Evolutionary conservation across 2,113 vertebrate genomes (phyloP), one percentile per base, ranked within the genome.

Genomic region (Eudyptes chrysolophus): DNA sequence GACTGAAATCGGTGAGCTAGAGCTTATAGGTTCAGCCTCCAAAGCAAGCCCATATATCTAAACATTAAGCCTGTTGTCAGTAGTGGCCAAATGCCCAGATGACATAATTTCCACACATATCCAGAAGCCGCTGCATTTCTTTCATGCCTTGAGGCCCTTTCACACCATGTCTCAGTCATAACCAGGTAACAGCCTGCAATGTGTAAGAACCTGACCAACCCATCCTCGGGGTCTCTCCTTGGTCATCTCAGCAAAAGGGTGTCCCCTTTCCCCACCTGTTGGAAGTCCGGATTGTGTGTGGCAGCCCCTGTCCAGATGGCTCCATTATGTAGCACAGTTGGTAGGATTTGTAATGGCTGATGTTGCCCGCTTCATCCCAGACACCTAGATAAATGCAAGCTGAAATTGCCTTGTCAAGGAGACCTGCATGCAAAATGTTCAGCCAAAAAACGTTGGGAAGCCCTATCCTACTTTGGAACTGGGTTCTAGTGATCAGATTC

Each of bases 171-270:
- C 49, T 65, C 49, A 4, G 58, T 2, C 32, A 6, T 0, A 14
- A 25, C 15, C 65, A 71, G 74, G 1, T 9, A 15, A 16, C 29
- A 66, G 51, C 66, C 61, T 7, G 21, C 44, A 9, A 2, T 0
- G 0, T 0, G 0, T 3, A 20, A 29, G 34, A 24, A 21, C 46
- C 34, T 0, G 1, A 3, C 12, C 16, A 16, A 11, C 9, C 58
- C 68, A 11, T 18, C 44, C 87, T 10, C 0, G 0, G 75, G 38
- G 21, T 9, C 51, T 38, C 42, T 70, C 77, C 92, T 10, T 25
- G 71, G 46, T 6, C 65, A 25, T 5, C 69, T 7, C 51, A 6
- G 44, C 44, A 2, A 20, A 15, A 20, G n/a, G 44, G 14, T 14
- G 30, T 24, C 66, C 90, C 58, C 32, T 16, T 2, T 32, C 14